A percentile compares a stretch with the other conserved stretches of the same genome.
Conservation (phyloP, 2,113 vertebrate species). For the Paramormyrops kingsleyae region DNA sequence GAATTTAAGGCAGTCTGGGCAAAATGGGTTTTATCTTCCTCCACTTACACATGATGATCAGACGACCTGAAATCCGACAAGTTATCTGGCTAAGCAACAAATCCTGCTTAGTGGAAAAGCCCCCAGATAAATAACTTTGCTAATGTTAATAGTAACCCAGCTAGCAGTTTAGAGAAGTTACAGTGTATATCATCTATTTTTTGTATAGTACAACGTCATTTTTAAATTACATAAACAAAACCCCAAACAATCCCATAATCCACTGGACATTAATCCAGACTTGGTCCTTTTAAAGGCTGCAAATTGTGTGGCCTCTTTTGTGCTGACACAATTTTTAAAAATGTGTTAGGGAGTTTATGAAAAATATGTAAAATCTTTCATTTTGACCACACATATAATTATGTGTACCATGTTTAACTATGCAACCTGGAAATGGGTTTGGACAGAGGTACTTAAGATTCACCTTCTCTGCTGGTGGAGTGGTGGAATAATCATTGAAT, state of each 20-base stretch:
- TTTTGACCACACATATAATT: slow-evolving; percentile 18
- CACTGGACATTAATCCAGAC: neutral
- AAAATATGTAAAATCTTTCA: neutral
- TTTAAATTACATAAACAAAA: neutral
- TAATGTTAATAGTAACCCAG: neutral
- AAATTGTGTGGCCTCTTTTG: neutral
- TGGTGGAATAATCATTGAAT: slow-evolving; percentile 9
- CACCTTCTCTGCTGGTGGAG: slow-evolving; percentile 16
- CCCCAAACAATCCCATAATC: neutral
- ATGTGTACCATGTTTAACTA: slow-evolving; percentile 39
- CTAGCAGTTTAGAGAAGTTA: neutral
- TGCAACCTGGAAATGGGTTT: slow-evolving; percentile 42
- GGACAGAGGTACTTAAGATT: slow-evolving; percentile 17
- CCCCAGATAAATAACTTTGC: neutral
- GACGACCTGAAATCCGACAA: neutral
- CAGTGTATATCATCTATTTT: neutral
- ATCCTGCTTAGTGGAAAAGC: neutral
- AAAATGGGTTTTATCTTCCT: neutral
- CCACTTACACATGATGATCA: neutral
- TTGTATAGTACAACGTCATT: neutral
- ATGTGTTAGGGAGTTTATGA: neutral
- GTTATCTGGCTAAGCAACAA: neutral
- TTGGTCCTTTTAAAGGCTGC: neutral
- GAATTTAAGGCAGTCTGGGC: neutral
- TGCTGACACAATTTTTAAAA: neutral